A percentile compares a stretch with the other conserved stretches of the same genome.
These are phyloP conservation scores for Peucedramus taeniatus DNA, from an alignment of 2,113 vertebrate genomes.

Conservation along the genomic window DNA sequence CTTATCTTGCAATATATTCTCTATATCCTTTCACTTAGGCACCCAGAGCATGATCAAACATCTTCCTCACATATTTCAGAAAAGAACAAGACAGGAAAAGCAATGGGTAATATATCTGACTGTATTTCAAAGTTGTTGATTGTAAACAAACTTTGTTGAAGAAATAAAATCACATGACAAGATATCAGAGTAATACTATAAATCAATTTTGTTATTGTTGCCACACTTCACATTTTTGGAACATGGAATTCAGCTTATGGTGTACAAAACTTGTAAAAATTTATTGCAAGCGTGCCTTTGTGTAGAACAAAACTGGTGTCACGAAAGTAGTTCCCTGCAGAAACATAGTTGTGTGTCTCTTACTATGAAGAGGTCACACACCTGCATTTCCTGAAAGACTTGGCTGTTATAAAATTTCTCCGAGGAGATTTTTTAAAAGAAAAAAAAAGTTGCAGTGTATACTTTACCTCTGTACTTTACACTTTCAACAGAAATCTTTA, in stretches of 20 bases:
- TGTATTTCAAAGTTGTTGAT: constrained; percentile 67
- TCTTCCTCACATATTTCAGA: neutral
- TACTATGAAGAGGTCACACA: neutral
- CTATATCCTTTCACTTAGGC: neutral
- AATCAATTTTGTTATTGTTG: constrained; percentile 58
- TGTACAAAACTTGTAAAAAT: constrained; percentile 65
- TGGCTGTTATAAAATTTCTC: constrained; percentile 46
- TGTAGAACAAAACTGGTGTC: constrained; percentile 54
- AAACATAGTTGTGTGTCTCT: constrained; percentile 27
- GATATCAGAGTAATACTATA: constrained; percentile 56
- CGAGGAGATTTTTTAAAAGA: neutral
- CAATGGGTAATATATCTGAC: constrained; percentile 9
- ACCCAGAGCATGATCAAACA: neutral
- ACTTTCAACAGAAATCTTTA: neutral
- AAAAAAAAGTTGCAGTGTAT: neutral
- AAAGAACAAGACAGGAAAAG: constrained; percentile 10
- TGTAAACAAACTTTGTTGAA: constrained; percentile 63
- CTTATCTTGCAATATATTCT: neutral
- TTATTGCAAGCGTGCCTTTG: constrained; percentile 61
- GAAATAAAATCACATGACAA: constrained; percentile 65
- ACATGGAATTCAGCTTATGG: constrained; percentile 56
- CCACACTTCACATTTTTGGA: constrained; percentile 57
- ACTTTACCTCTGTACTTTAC: neutral
- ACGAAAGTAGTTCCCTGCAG: constrained; percentile 54
- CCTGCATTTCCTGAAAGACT: constrained; percentile 26